Evolutionary conservation across 2,888 invertebrate species (phyloP), one percentile per base, ranked within the genome.

Genomic region (Apotomis capreana): DNA sequence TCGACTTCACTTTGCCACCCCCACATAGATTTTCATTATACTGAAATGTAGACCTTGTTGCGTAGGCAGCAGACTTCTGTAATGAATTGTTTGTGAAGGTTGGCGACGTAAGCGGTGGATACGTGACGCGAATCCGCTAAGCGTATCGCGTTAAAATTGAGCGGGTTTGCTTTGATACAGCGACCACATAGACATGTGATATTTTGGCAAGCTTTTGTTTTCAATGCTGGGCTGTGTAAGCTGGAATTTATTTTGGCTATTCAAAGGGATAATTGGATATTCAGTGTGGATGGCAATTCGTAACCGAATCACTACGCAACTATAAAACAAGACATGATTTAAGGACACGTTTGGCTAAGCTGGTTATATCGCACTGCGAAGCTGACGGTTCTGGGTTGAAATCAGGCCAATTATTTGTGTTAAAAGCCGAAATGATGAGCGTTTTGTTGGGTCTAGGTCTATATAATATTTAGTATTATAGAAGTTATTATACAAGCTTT

Each of bases 81-180:
- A 46, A 65, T 36, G n/a, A 46, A 65, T 46, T 0, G 36, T 57
- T 55, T 57, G 26, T 15, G 26, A 57, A 65, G 57, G 55, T 44
- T 57, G 46, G 36, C 57, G 46, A 55, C 64, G 26, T 55, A 44
- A 64, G 55, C 54, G 44, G n/a, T 57, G 57, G 65, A 46, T 65
- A 65, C 65, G 65, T 65, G 65, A 57, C 44, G 65, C 4, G 65
- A 65, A 65, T 65, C 55, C 46, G 26, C 26, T 65, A 65, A 57
- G n/a, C 54, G 40, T 55, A 55, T 57, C 65, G 55, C 57, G 65
- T 57, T 55, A 46, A 65, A 65, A 55, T 57, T 57, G 65, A 57
- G 65, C 57, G 12, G 37, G 52, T 52, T 64, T 55, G 54, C 15
- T 64, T 64, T 64, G 10, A 55, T 55, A 55, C 55, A 55, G 9